These are phyloP conservation scores for Latrodectus geometricus DNA, from an alignment of 1,140 invertebrate species.

Conservation along the genomic window DNA sequence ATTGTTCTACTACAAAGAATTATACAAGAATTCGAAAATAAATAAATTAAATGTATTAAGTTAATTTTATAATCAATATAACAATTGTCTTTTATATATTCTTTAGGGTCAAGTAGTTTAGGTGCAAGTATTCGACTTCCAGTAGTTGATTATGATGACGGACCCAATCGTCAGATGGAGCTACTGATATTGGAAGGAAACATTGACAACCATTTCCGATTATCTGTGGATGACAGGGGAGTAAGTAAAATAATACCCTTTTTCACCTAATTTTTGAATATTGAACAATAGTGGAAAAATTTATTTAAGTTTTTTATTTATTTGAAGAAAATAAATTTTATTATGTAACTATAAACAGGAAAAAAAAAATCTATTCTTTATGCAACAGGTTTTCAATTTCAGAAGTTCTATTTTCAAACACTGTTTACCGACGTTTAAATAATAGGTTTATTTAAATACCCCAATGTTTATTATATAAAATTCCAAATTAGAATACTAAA, in stretches of 20 bases:
- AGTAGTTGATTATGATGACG: slow-evolving; percentile 66
- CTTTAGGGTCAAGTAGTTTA: slow-evolving; percentile 49
- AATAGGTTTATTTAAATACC: too few relatives aligned
- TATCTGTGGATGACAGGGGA: slow-evolving; percentile 65
- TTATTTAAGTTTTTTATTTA: neutral
- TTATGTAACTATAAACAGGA: neutral
- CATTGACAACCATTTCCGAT: slow-evolving; percentile 65
- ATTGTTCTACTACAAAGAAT: too few relatives aligned
- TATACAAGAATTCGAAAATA: too few relatives aligned
- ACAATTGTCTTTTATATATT: too few relatives aligned
- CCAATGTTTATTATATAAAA: too few relatives aligned
- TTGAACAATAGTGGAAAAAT: neutral
- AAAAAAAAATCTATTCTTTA: neutral
- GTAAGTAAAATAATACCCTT: slow-evolving; percentile 11
- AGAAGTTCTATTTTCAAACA: neutral
- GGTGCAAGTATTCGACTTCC: slow-evolving; percentile 64
- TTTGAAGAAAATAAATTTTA: neutral
- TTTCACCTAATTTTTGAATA: neutral
- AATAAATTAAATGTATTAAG: too few relatives aligned
- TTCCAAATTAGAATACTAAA: too few relatives aligned
- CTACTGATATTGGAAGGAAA: slow-evolving; percentile 70
- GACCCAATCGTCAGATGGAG: slow-evolving; percentile 68
- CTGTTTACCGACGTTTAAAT: too few relatives aligned
- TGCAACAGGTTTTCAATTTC: neutral
- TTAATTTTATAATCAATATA: too few relatives aligned